These are phyloP conservation scores for Caprella mutica DNA, from an alignment of 2,888 invertebrate genomes.

Conservation along the genomic window DNA sequence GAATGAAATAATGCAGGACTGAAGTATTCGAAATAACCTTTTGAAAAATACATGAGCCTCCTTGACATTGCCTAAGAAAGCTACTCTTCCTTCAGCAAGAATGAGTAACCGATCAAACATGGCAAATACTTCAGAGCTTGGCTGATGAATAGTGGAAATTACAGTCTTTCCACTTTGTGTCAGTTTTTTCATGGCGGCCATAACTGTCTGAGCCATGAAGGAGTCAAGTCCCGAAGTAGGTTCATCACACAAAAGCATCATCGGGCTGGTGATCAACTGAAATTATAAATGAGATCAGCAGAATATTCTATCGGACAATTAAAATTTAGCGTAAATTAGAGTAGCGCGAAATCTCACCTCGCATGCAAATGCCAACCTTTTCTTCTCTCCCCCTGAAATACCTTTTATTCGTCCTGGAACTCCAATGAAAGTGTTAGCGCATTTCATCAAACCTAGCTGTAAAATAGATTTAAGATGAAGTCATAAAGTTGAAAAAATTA, in stretches of 20 bases:
- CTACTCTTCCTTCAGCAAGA: constrained; percentile 82
- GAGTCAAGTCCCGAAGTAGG: constrained; percentile 47
- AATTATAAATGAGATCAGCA: too few species aligned
- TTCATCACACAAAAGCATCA: constrained; percentile 47
- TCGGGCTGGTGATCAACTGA: constrained; percentile 43
- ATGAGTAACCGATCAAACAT: constrained; percentile 78
- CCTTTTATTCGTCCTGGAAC: constrained; percentile 75
- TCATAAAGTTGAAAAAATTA: not conserved
- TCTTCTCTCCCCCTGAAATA: constrained; percentile 92
- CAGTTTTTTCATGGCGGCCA: constrained; percentile 38
- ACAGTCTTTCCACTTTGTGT: constrained; percentile 66
- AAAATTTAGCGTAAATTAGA: not conserved
- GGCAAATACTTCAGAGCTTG: constrained; percentile 78
- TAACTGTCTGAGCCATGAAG: constrained; percentile 45
- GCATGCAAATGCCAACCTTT: constrained; percentile 85
- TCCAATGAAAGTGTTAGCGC: constrained; percentile 82
- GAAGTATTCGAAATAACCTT: not conserved
- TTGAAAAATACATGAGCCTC: constrained; percentile 57
- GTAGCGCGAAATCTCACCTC: constrained; percentile 49
- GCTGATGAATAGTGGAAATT: constrained; percentile 87
- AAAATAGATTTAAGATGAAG: not conserved
- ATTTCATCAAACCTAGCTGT: constrained; percentile 73
- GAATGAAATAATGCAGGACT: not conserved
- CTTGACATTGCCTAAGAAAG: constrained; percentile 61
- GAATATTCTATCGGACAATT: too few species aligned